Evolutionary conservation across 92 coral and sea anemone species (phyloP).

Genomic region (Anthopleura xanthogrammica): DNA sequence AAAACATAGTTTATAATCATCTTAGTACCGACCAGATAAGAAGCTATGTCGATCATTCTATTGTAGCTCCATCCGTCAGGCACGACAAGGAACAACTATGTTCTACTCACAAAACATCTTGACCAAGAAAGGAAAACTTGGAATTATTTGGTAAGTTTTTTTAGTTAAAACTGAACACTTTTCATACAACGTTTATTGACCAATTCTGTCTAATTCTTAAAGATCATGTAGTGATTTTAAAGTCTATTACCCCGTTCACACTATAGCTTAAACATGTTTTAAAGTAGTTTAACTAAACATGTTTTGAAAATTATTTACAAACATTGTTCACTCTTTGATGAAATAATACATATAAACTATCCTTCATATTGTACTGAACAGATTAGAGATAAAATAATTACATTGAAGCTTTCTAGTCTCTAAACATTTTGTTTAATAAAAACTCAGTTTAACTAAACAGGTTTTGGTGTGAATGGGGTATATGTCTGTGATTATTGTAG

Average conservation of each 20-base stretch:
- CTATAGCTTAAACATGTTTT: no score
- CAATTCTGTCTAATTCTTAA: neutral
- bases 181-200: neutral
- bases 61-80: neutral
- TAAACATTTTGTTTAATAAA: no score
- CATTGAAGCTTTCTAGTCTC: no score
- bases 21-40: neutral
- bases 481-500: slow-evolving; percentile 1
- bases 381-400: no score
- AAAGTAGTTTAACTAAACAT: no score
- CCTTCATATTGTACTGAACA: no score
- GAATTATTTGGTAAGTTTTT: slow-evolving; percentile 50
- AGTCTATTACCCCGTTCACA: no score
- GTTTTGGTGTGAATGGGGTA: no score
- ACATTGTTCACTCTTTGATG: no score
- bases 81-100: slow-evolving; percentile 22
- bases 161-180: neutral
- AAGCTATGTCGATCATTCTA: neutral
- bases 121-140: slow-evolving; percentile 68
- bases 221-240: neutral
- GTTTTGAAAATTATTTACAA: no score
- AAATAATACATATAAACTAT: no score
- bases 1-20: neutral
- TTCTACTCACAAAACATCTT: slow-evolving; percentile 57
- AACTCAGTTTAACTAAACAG: no score